Conservation (phyloP, 2,888 invertebrate species). For the Cosmopolites sordidus region DNA sequence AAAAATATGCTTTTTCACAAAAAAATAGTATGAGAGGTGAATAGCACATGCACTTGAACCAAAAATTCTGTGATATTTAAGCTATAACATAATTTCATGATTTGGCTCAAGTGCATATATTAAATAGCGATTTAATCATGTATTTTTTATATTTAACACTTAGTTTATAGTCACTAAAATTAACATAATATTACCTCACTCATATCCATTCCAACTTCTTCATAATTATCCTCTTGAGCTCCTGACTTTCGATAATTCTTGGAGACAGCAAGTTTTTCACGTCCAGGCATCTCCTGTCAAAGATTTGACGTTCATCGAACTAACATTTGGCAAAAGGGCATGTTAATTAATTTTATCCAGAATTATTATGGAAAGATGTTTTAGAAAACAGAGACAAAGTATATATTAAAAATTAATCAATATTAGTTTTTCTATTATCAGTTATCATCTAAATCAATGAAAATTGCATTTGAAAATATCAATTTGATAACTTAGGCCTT, state of each 20-base stretch:
- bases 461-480: too few species aligned
- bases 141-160: too few species aligned
- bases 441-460: too few species aligned
- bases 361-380: background rate
- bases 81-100: too few species aligned
- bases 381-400: background rate
- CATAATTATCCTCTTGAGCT: slow-evolving; percentile 63
- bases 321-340: slow-evolving; percentile 36
- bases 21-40: background rate
- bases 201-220: slow-evolving; percentile 74
- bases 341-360: slow-evolving; percentile 25
- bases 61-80: too few species aligned
- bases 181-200: slow-evolving; percentile 54
- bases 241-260: slow-evolving; percentile 33
- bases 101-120: too few species aligned
- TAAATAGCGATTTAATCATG: too few species aligned
- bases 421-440: too few species aligned
- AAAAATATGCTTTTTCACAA: background rate
- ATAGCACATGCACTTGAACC: too few species aligned
- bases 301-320: slow-evolving; percentile 39
- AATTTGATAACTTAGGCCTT: too few species aligned
- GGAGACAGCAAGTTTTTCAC: slow-evolving; percentile 5
- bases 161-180: too few species aligned
- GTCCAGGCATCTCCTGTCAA: slow-evolving; percentile 37
- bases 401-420: background rate